These are phyloP conservation scores for Himalopsyche kuldschensis DNA, from an alignment of 2,888 invertebrate species.

Conservation along the genomic window DNA sequence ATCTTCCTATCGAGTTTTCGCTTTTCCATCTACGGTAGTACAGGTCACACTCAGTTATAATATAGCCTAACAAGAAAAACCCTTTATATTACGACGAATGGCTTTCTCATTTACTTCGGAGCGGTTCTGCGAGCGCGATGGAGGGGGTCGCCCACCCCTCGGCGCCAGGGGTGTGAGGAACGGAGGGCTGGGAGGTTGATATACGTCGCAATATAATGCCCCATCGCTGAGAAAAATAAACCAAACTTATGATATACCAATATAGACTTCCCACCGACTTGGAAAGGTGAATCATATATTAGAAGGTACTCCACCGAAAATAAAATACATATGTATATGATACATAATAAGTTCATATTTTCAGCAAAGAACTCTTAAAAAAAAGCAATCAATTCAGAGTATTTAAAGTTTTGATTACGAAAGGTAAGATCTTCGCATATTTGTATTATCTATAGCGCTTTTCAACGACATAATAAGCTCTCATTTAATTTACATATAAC, in stretches of 20 bases:
- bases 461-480: no score
- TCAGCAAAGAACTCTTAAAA: no score
- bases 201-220: constrained; percentile 39
- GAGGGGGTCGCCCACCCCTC: not conserved
- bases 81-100: constrained; percentile 40
- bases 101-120: constrained; percentile 35
- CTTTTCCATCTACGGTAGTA: not conserved
- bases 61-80: constrained; percentile 39
- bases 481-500: no score
- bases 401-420: no score
- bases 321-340: no score
- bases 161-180: constrained; percentile 4
- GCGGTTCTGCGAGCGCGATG: not conserved
- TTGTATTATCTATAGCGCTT: no score
- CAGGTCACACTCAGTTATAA: constrained; percentile 30
- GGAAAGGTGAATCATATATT: not conserved
- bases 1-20: not conserved
- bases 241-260: constrained; percentile 40
- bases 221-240: constrained; percentile 40
- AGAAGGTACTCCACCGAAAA: not conserved
- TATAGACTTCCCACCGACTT: constrained; percentile 33
- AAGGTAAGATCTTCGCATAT: no score
- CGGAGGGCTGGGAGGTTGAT: constrained; percentile 28
- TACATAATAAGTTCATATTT: no score
- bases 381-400: no score